A percentile compares a stretch with the other conserved stretches of the same genome.
Conservation (phyloP, 2,888 invertebrate species). For the Eupithecia vulgata region DNA sequence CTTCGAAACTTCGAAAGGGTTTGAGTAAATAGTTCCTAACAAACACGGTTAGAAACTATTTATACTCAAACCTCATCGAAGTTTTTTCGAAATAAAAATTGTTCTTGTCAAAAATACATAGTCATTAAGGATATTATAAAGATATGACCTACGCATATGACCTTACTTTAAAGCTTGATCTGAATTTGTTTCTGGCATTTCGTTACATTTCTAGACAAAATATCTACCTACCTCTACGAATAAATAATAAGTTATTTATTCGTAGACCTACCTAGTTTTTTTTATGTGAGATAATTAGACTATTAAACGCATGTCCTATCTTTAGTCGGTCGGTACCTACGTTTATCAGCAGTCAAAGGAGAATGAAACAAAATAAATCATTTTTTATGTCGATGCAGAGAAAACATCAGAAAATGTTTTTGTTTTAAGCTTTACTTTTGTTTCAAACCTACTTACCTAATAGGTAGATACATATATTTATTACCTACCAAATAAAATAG, state of each 20-base stretch:
- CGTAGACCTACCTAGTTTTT: too few relatives aligned
- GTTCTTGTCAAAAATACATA: background rate
- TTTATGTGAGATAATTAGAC: background rate
- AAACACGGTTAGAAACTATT: background rate
- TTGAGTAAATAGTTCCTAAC: too few relatives aligned
- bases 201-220: background rate
- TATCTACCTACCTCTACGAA: too few relatives aligned
- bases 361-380: background rate
- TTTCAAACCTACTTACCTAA: too few relatives aligned
- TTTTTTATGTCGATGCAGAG: background rate
- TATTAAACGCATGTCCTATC: background rate
- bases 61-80: background rate
- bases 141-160: too few relatives aligned
- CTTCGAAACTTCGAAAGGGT: too few relatives aligned
- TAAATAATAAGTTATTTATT: too few relatives aligned
- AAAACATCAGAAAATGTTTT: background rate
- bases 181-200: background rate
- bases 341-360: background rate
- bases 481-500: background rate
- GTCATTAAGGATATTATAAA: too few relatives aligned
- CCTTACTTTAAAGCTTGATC: too few relatives aligned
- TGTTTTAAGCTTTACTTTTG: too few relatives aligned
- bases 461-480: too few relatives aligned
- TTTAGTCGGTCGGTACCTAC: background rate
- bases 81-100: background rate